Evolutionary conservation across 1,140 invertebrate genomes (phyloP).

Genomic region (Musca vetustissima): DNA sequence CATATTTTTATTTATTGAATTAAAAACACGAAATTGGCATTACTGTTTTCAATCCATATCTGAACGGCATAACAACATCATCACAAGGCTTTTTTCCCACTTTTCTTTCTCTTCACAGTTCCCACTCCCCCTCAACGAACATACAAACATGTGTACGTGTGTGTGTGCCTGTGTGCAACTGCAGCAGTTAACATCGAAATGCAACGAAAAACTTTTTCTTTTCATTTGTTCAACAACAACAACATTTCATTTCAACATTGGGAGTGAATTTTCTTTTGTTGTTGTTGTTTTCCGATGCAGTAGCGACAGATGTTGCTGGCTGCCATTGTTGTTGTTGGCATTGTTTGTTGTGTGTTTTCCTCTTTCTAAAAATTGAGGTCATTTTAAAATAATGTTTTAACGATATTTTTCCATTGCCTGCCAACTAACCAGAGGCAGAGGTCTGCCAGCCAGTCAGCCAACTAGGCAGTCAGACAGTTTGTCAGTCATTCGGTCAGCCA

Average conservation of each 20-base stretch:
- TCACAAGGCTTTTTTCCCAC: no score
- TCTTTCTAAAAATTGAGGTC: slow-evolving; percentile 20
- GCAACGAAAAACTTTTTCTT: slow-evolving; percentile 13
- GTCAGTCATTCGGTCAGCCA: no score
- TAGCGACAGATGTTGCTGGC: background rate
- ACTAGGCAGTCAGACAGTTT: no score
- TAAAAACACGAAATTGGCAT: no score
- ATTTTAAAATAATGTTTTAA: slow-evolving; percentile 22
- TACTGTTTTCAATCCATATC: no score
- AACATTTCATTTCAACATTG: slow-evolving; percentile 7
- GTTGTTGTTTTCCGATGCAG: background rate
- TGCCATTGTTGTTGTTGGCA: background rate
- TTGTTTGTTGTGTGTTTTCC: background rate
- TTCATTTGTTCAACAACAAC: background rate
- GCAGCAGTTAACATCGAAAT: background rate
- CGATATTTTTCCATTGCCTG: slow-evolving; percentile 21
- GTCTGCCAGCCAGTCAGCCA: background rate
- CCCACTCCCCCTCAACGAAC: no score
- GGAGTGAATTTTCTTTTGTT: slow-evolving; percentile 20
- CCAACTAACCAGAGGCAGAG: background rate
- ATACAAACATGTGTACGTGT: no score
- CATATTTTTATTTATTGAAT: no score
- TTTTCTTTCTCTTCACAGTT: no score
- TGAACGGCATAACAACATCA: no score
- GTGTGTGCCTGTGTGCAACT: no score